Percentiles rank a stretch among this genome's conserved stretches.
Evolutionary conservation across 1,140 invertebrate species (phyloP).

Genomic region (Augochlora pura): DNA sequence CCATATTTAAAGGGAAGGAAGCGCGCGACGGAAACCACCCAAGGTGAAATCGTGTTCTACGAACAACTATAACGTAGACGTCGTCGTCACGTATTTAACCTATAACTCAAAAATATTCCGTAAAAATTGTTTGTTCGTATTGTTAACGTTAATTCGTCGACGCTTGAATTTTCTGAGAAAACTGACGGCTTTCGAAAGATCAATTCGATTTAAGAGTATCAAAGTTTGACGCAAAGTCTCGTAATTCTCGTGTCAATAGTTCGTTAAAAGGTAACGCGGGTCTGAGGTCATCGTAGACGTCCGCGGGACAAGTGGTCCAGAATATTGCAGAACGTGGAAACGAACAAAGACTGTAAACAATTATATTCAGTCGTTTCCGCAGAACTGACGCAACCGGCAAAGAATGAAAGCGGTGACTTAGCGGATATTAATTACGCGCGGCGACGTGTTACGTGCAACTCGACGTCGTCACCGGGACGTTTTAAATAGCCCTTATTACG

Average conservation of each 20-base stretch:
- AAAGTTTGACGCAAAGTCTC: too few species aligned
- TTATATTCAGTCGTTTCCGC: constrained; percentile 3
- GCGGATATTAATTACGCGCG: constrained; percentile 32
- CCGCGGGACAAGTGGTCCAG: neutral
- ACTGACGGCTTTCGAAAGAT: too few species aligned
- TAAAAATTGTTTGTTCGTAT: too few species aligned
- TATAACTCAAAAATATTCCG: too few species aligned
- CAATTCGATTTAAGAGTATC: too few species aligned
- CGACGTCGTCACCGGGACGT: neutral
- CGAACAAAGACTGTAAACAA: constrained; percentile 10
- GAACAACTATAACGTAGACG: neutral
- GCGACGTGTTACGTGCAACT: neutral
- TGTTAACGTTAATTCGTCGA: too few species aligned
- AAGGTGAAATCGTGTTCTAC: neutral
- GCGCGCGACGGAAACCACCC: neutral
- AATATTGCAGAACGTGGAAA: neutral
- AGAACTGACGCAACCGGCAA: constrained; percentile 26
- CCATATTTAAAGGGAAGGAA: neutral
- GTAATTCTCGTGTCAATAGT: neutral
- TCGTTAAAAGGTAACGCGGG: neutral
- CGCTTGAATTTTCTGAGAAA: too few species aligned
- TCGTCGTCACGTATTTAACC: too few species aligned
- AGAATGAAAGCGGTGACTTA: constrained; percentile 25
- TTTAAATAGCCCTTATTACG: neutral
- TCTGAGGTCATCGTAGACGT: neutral